Conservation (phyloP, 1,140 invertebrate species). For the Trichonephila inaurata region DNA sequence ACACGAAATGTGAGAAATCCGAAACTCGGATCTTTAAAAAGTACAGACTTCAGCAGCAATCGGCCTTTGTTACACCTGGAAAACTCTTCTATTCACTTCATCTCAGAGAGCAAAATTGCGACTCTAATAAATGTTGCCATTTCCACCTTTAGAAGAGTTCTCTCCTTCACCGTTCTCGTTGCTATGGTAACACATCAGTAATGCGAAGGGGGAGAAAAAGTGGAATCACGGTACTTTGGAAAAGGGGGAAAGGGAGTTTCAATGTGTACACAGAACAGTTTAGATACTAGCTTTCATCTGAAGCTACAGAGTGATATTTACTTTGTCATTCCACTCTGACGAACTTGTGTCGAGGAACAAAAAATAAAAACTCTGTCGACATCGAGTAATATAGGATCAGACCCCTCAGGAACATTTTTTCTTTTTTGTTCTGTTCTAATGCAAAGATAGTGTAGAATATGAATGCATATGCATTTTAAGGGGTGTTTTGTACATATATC, state of each 20-base stretch:
- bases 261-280: constrained; percentile 49
- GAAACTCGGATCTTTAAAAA: constrained; percentile 33
- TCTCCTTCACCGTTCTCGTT: not conserved
- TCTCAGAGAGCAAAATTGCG: not conserved
- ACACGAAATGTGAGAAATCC: not conserved
- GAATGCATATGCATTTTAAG: not conserved
- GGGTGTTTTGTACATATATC: not conserved
- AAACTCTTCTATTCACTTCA: not conserved
- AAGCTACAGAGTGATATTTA: constrained; percentile 46
- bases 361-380: not conserved
- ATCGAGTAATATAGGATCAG: too few relatives aligned
- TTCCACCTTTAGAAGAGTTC: constrained; percentile 43
- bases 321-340: constrained; percentile 44
- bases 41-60: not conserved
- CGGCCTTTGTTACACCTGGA: constrained; percentile 51
- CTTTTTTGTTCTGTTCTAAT: not conserved
- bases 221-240: constrained; percentile 5
- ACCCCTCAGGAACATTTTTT: too few relatives aligned
- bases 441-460: not conserved
- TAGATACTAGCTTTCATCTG: constrained; percentile 68
- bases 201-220: constrained; percentile 11
- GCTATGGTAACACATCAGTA: constrained; percentile 48
- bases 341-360: not conserved
- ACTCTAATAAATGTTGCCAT: constrained; percentile 66
- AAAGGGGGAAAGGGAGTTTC: not conserved